Percentiles rank a stretch among this genome's conserved stretches.
Conservation (phyloP, 2,113 vertebrate genomes). For the human (Homo sapiens) region DNA sequence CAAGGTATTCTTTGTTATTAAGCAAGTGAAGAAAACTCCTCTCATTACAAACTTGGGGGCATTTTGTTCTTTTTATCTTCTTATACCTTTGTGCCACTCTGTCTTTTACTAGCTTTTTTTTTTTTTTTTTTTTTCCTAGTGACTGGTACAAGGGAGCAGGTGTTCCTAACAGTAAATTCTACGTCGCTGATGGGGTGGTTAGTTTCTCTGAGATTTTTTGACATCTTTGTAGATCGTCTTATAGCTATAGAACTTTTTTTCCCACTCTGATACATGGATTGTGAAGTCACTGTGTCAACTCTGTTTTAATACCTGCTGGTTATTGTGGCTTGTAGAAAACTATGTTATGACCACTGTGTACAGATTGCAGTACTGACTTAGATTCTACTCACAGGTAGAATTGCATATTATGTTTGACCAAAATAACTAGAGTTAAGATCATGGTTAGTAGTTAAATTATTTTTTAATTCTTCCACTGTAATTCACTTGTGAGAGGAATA, state of each 20-base stretch:
- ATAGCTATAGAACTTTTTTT: background rate
- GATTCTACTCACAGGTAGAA: background rate
- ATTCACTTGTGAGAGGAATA: background rate
- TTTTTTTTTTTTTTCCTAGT: conserved; percentile 8
- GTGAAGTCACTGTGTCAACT: background rate
- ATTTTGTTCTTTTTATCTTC: background rate
- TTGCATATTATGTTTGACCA: background rate
- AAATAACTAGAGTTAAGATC: background rate
- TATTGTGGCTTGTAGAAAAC: background rate
- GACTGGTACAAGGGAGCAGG: background rate
- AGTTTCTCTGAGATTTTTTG: conserved; percentile 44
- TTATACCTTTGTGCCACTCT: background rate
- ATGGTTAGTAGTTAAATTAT: conserved; percentile 26
- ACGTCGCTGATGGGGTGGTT: background rate
- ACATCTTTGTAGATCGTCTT: conserved; percentile 35
- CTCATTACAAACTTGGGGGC: background rate
- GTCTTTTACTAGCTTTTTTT: conserved; percentile 25
- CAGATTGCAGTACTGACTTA: background rate
- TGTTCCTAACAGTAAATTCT: conserved; percentile 49
- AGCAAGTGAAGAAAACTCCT: background rate
- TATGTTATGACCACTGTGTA: background rate
- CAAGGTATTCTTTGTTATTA: conserved; percentile 38
- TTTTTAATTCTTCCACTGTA: background rate
- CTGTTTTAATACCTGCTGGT: background rate
- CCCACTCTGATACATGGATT: background rate